A percentile compares a stretch with the other conserved stretches of the same genome.
Conservation (phyloP, 1,140 invertebrate genomes). For the Hylyphantes graminicola region DNA sequence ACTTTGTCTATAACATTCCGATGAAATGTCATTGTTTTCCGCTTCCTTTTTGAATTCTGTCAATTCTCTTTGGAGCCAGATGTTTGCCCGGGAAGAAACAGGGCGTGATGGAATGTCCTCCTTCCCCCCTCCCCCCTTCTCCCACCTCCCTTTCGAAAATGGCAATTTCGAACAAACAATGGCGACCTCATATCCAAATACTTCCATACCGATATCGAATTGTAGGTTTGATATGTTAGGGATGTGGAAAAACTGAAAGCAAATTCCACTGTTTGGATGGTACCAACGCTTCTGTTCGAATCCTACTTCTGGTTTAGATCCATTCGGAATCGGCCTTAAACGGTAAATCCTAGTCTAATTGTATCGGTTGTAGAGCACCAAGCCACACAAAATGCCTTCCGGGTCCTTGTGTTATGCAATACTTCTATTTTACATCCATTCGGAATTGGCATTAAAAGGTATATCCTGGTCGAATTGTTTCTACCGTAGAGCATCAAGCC, state of each 20-base stretch:
- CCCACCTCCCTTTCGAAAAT: background rate
- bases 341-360: no score
- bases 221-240: slow-evolving; percentile 17
- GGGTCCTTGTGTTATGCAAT: no score
- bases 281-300: no score
- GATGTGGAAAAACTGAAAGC: background rate
- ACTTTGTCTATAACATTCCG: slow-evolving; percentile 21
- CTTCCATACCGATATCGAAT: slow-evolving; percentile 32
- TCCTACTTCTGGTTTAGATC: no score
- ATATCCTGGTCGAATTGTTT: no score
- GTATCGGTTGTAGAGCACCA: no score
- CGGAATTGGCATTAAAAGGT: no score
- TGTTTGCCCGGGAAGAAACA: slow-evolving; percentile 6
- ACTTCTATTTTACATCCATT: no score
- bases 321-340: no score
- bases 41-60: background rate
- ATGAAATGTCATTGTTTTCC: slow-evolving; percentile 14
- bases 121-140: background rate
- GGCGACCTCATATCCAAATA: slow-evolving; percentile 34
- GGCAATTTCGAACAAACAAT: slow-evolving; percentile 28
- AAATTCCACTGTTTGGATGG: no score
- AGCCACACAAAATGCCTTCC: no score
- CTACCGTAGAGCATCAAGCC: no score
- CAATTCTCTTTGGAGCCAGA: background rate
- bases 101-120: slow-evolving; percentile 1